phyloP scores from a whole-genome alignment of 2,888 invertebrate species.

The Luffia ferchaultella region DNA sequence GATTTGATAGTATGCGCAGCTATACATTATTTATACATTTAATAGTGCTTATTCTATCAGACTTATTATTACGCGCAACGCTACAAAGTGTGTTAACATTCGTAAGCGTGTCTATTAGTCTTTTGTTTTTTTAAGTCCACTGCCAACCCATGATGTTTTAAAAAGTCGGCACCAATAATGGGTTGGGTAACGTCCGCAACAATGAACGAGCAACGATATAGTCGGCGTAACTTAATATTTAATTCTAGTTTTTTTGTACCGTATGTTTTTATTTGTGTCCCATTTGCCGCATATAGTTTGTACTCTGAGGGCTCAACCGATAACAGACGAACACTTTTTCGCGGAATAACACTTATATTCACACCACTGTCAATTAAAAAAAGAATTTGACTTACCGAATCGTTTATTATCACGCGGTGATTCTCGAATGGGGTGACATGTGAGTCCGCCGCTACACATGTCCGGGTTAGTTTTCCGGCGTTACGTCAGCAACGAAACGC shows the following conservation, averaged over 20 bases:
- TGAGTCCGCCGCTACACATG: conserved; percentile 11
- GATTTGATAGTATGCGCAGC: too few species aligned
- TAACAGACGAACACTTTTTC: neutral
- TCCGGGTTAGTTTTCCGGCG: conserved; percentile 12
- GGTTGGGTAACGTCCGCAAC: conserved; percentile 11
- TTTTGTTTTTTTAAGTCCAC: conserved; percentile 11
- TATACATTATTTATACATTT: too few species aligned
- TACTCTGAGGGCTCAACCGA: conserved; percentile 2
- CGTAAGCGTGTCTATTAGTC: conserved; percentile 12
- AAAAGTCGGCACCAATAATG: conserved; percentile 15
- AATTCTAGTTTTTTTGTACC: conserved; percentile 9
- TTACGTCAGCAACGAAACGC: neutral
- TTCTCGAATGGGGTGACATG: conserved; percentile 7
- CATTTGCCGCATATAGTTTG: conserved; percentile 19
- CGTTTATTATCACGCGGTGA: conserved; percentile 13
- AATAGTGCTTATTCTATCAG: too few species aligned
- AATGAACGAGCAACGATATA: conserved; percentile 12
- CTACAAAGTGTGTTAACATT: too few species aligned
- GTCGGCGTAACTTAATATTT: conserved; percentile 11
- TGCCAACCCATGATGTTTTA: conserved; percentile 8
- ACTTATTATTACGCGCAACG: too few species aligned
- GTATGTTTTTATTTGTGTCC: conserved; percentile 12
- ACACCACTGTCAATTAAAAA: conserved; percentile 11
- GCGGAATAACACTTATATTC: conserved; percentile 10
- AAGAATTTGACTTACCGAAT: conserved; percentile 8